Evolutionary conservation across 35 echinoderm and acorn worm species (phyloP), one percentile per base, ranked within the genome.

Genomic region (Hemicentrotus pulcherrimus): DNA sequence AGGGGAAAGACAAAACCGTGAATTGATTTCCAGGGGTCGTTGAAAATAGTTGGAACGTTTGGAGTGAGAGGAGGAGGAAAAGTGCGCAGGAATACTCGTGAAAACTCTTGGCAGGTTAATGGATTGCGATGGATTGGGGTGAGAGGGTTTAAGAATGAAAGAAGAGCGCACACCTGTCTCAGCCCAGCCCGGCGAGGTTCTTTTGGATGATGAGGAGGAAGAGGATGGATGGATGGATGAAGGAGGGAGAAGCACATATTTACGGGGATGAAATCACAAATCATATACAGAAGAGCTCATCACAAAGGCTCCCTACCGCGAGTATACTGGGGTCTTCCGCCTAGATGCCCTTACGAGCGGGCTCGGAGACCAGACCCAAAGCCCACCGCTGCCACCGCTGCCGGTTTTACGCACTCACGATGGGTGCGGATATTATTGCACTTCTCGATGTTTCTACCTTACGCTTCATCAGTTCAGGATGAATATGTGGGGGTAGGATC

Each of bases 31-130:
- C 10, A 9, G 46, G 48, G 91, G 91, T 58, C 91, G 91, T 93
- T 58, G 91, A 93, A 93, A 93, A 93, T 58, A 93, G 91, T 93
- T 93, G 50, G 91, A 93, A 58, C n/a, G 46, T 48, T 58, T 50
- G 46, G n/a, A 31, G 3, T 8, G 48, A n/a, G 32, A 11, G 7
- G 46, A 24, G 91, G 32, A 22, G 46, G 12, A 58, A 58, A 93
- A 93, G 48, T 93, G 31, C 91, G 28, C n/a, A 28, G 46, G 91
- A 50, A 58, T 28, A 78, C 45, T 55, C 48, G 15, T 93, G 30
- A n/a, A 31, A 31, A 31, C 11, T n/a, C 48, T 58, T 58, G 91
- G 22, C 46, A 48, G 46, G 91, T 13, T 93, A 93, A 93, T 93
- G 91, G 91, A 93, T 93, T 93, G 91, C 65, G 32, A 90, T 33